Evolutionary conservation across 2,113 vertebrate species (phyloP).

Genomic region (Capreolus pygargus): DNA sequence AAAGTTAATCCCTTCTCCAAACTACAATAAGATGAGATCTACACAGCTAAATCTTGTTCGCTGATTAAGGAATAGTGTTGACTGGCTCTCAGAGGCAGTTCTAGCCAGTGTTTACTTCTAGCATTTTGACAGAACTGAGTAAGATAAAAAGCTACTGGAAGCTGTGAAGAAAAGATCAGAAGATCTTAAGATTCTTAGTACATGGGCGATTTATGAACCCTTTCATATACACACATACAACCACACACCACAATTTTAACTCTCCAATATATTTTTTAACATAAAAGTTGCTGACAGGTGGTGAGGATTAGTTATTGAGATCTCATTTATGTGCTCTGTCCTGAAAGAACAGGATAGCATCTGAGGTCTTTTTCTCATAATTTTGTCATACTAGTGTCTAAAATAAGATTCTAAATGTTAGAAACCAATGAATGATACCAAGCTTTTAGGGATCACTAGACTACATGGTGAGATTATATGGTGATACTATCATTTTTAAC

Average conservation of each 20-base stretch:
- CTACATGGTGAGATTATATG: background rate
- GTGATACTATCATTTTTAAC: background rate
- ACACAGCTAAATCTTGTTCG: background rate
- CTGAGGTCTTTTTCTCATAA: background rate
- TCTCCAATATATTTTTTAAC: background rate
- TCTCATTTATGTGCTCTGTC: background rate
- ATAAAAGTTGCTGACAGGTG: background rate
- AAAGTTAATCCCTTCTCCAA: background rate
- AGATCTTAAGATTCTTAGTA: background rate
- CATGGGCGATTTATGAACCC: background rate
- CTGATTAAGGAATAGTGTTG: background rate
- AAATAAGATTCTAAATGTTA: background rate
- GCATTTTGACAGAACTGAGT: background rate
- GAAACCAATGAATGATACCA: background rate
- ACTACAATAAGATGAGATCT: background rate
- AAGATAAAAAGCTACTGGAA: background rate
- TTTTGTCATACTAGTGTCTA: background rate
- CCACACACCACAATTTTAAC: background rate
- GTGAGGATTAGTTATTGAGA: background rate
- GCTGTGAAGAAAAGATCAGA: background rate
- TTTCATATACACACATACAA: background rate
- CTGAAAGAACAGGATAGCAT: background rate
- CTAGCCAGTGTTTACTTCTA: background rate
- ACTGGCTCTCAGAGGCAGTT: background rate
- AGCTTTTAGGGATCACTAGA: conserved; percentile 32